Conservation (phyloP, 2,888 invertebrate species). For the Andrena flavipes region DNA sequence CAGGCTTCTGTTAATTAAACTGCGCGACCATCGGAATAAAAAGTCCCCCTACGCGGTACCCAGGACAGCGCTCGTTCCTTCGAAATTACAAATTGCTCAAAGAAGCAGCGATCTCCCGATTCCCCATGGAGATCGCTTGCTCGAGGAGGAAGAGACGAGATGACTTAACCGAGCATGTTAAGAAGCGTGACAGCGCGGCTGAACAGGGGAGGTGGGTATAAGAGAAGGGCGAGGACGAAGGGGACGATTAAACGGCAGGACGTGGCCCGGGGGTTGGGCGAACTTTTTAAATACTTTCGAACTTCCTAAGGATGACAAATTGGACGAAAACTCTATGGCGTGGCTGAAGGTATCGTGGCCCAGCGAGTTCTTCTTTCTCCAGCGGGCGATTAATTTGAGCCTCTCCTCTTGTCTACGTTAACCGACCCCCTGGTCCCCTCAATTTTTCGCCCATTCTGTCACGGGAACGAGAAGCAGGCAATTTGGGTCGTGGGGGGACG, state of each 20-base stretch:
- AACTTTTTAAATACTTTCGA: constrained; percentile 85
- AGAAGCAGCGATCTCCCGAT: constrained; percentile 28
- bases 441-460: constrained; percentile 21
- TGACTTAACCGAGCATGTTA: constrained; percentile 58
- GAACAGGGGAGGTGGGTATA: constrained; percentile 6
- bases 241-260: constrained; percentile 74
- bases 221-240: constrained; percentile 34
- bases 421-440: constrained; percentile 12
- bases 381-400: constrained; percentile 67
- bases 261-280: constrained; percentile 72
- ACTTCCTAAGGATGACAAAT: constrained; percentile 84
- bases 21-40: not conserved
- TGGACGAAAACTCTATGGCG: constrained; percentile 73
- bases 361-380: constrained; percentile 44
- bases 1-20: not conserved
- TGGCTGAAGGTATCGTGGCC: constrained; percentile 61
- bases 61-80: not conserved
- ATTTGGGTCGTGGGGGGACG: constrained; percentile 26
- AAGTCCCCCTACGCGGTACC: not conserved
- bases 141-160: constrained; percentile 7
- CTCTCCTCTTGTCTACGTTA: constrained; percentile 51
- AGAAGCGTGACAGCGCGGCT: constrained; percentile 56
- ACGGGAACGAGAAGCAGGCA: constrained; percentile 13
- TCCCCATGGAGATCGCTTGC: not conserved
- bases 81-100: constrained; percentile 54